These are phyloP conservation scores for Lophochroa leadbeateri DNA, from an alignment of 2,113 vertebrate genomes.

Conservation along the genomic window DNA sequence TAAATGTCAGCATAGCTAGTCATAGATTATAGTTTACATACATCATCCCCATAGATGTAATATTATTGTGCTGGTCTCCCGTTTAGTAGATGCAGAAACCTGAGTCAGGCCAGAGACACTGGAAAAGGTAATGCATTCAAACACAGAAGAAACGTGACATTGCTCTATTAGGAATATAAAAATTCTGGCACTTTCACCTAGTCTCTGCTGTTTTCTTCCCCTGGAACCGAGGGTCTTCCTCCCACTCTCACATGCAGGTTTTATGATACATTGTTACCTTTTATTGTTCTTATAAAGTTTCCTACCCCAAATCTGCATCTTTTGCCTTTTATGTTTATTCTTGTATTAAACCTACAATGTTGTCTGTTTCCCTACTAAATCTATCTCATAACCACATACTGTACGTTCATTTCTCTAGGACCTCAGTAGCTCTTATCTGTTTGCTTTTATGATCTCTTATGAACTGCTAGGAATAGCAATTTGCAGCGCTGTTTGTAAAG, in stretches of 20 bases:
- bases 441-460: constrained; percentile 71
- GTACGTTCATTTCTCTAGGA: constrained; percentile 69
- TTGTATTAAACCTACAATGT: constrained; percentile 28
- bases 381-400: constrained; percentile 62
- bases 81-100: not conserved
- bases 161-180: not conserved
- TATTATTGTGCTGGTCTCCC: not conserved
- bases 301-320: constrained; percentile 58
- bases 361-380: constrained; percentile 56
- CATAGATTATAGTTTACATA: constrained; percentile 23
- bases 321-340: constrained; percentile 57
- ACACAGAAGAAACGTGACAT: not conserved
- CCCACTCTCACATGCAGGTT: not conserved
- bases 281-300: constrained; percentile 59
- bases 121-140: not conserved
- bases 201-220: not conserved
- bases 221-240: not conserved
- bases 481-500: constrained; percentile 69
- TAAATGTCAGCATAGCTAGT: constrained; percentile 36
- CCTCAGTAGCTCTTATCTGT: constrained; percentile 66
- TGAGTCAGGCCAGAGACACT: not conserved
- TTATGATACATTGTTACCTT: constrained; percentile 18
- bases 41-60: not conserved
- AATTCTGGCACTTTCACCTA: not conserved
- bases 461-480: constrained; percentile 73